A percentile compares a stretch with the other conserved stretches of the same genome.
Evolutionary conservation across 2,888 invertebrate species (phyloP).

Genomic region (Tipula confusa): DNA sequence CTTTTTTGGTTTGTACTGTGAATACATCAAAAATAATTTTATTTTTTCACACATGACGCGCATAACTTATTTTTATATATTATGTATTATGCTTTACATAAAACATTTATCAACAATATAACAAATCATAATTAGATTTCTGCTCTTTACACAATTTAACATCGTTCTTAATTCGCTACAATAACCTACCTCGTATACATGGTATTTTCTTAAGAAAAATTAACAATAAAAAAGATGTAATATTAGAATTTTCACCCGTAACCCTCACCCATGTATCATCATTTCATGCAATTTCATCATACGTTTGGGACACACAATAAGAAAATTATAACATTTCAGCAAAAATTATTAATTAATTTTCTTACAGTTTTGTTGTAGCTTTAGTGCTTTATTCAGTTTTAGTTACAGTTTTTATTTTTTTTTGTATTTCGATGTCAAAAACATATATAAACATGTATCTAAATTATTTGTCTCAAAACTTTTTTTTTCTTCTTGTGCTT

Average conservation of each 20-base stretch:
- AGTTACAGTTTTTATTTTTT: background rate
- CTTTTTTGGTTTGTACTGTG: background rate
- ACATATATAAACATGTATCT: background rate
- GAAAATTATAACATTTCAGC: background rate
- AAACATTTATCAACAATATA: too few relatives aligned
- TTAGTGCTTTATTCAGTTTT: background rate
- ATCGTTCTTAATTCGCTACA: background rate
- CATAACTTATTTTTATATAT: background rate
- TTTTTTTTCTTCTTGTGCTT: background rate
- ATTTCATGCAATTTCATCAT: background rate
- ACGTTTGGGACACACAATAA: background rate
- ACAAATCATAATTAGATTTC: background rate
- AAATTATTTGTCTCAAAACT: background rate
- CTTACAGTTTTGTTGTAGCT: background rate
- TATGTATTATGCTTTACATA: background rate
- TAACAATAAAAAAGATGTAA: background rate
- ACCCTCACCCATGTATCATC: background rate
- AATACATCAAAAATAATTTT: background rate
- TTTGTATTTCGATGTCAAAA: background rate
- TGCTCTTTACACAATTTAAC: background rate
- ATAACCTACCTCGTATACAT: background rate
- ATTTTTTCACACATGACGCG: background rate
- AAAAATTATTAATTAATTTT: constrained; percentile 21
- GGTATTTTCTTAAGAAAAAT: background rate
- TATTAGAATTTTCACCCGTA: background rate